These are phyloP conservation scores for Drosophila leonis DNA, from an alignment of 2,888 invertebrate genomes.

Conservation along the genomic window DNA sequence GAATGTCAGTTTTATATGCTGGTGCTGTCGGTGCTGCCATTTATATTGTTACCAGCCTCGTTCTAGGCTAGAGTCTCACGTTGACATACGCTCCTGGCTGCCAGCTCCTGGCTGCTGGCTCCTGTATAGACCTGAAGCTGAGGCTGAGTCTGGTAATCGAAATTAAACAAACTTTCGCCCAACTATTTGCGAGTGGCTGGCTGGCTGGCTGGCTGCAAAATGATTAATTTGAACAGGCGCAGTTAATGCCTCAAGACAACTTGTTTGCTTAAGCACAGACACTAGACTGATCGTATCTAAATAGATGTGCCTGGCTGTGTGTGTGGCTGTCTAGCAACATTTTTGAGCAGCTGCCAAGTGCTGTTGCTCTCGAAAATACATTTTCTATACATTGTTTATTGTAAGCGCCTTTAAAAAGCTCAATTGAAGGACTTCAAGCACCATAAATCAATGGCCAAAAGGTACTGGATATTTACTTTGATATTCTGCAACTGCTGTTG, in stretches of 20 bases:
- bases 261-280: constrained; percentile 49
- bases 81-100: constrained; percentile 49
- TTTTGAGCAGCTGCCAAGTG: constrained; percentile 44
- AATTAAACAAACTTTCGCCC: constrained; percentile 75
- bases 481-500: constrained; percentile 49
- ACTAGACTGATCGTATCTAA: constrained; percentile 49
- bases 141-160: constrained; percentile 53
- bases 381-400: neutral
- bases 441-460: constrained; percentile 78
- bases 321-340: constrained; percentile 1
- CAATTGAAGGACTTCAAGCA: constrained; percentile 57
- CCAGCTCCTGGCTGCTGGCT: neutral
- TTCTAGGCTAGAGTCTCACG: constrained; percentile 20
- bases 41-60: constrained; percentile 55
- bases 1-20: constrained; percentile 81
- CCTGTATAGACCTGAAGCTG: constrained; percentile 7
- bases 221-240: constrained; percentile 51
- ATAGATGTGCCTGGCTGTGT: constrained; percentile 11
- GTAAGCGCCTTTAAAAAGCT: constrained; percentile 38
- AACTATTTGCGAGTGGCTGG: constrained; percentile 61
- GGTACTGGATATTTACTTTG: constrained; percentile 69
- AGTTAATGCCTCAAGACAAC: constrained; percentile 40
- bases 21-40: constrained; percentile 76
- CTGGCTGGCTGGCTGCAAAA: constrained; percentile 15
- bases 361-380: constrained; percentile 12